A percentile compares a stretch with the other conserved stretches of the same genome.
Evolutionary conservation across 2,888 invertebrate genomes (phyloP).

Genomic region (Drosophila stalkeri): DNA sequence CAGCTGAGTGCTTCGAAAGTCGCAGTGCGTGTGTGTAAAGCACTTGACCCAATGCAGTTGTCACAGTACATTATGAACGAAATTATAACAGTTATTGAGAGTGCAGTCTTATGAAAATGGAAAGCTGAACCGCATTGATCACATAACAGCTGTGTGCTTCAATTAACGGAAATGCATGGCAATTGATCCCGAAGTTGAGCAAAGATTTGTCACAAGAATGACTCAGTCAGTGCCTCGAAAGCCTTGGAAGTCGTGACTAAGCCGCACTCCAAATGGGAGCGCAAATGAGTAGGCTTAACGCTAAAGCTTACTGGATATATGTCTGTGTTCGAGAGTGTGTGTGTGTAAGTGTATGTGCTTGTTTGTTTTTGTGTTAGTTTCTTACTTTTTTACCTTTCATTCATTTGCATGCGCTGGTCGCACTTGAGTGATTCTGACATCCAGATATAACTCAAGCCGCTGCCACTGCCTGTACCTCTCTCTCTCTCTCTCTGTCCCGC

Average conservation of each 20-base stretch:
- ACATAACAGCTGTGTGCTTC: slow-evolving; percentile 44
- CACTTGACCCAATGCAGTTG: slow-evolving; percentile 46
- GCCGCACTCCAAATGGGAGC: slow-evolving; percentile 54
- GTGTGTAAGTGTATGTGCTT: slow-evolving; percentile 23
- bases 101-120: slow-evolving; percentile 64
- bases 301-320: slow-evolving; percentile 26
- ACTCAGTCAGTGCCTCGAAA: slow-evolving; percentile 35
- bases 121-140: slow-evolving; percentile 55
- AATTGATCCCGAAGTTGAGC: slow-evolving; percentile 35
- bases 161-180: slow-evolving; percentile 56
- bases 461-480: neutral
- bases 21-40: slow-evolving; percentile 50
- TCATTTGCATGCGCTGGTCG: slow-evolving; percentile 70
- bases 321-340: neutral
- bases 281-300: slow-evolving; percentile 65
- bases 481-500: neutral
- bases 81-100: slow-evolving; percentile 31
- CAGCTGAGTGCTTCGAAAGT: slow-evolving; percentile 48
- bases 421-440: slow-evolving; percentile 68
- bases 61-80: slow-evolving; percentile 19
- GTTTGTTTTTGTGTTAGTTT: slow-evolving; percentile 5
- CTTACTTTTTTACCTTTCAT: slow-evolving; percentile 57
- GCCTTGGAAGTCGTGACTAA: slow-evolving; percentile 64
- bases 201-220: slow-evolving; percentile 35
- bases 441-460: slow-evolving; percentile 46